Percentiles rank a stretch among this genome's conserved stretches.
These are phyloP conservation scores for Lagodon rhomboides DNA, from an alignment of 2,797 vertebrate genomes.

Conservation along the genomic window DNA sequence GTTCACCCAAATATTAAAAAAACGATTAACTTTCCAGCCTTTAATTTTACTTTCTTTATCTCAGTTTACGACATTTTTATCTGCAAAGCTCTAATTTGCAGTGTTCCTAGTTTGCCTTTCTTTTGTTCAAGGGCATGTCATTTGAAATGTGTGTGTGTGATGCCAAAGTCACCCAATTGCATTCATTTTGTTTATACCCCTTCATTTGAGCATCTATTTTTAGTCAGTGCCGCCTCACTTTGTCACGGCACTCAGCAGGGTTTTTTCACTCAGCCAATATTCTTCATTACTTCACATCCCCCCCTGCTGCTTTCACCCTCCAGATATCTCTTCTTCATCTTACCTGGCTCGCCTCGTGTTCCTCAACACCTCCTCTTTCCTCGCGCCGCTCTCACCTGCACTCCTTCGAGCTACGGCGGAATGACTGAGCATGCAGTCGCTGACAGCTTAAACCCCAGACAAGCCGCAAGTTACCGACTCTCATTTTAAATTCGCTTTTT, in stretches of 20 bases:
- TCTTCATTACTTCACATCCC: constrained; percentile 56
- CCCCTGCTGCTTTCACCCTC: constrained; percentile 62
- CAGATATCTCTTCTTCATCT: constrained; percentile 50
- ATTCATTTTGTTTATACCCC: constrained; percentile 56
- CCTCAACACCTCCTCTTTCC: constrained; percentile 19
- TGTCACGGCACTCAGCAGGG: constrained; percentile 68
- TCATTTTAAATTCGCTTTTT: not conserved
- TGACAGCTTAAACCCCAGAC: not conserved
- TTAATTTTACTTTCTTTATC: constrained; percentile 5
- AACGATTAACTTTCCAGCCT: not conserved
- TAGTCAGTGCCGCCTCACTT: constrained; percentile 54
- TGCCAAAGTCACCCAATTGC: constrained; percentile 41
- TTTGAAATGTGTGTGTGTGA: not conserved
- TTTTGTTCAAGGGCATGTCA: constrained; percentile 51
- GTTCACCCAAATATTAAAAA: not conserved
- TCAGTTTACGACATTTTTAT: constrained; percentile 35
- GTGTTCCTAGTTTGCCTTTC: not conserved
- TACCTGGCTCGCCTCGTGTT: constrained; percentile 25
- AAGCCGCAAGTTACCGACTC: not conserved
- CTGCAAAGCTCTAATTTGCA: constrained; percentile 34
- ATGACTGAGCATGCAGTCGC: constrained; percentile 2
- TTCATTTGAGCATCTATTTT: constrained; percentile 64
- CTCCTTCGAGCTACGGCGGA: not conserved
- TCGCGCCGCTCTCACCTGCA: constrained; percentile 27
- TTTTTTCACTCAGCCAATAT: constrained; percentile 51